Evolutionary conservation across 2,888 invertebrate species (phyloP).

Genomic region (Argyra leucocephala): DNA sequence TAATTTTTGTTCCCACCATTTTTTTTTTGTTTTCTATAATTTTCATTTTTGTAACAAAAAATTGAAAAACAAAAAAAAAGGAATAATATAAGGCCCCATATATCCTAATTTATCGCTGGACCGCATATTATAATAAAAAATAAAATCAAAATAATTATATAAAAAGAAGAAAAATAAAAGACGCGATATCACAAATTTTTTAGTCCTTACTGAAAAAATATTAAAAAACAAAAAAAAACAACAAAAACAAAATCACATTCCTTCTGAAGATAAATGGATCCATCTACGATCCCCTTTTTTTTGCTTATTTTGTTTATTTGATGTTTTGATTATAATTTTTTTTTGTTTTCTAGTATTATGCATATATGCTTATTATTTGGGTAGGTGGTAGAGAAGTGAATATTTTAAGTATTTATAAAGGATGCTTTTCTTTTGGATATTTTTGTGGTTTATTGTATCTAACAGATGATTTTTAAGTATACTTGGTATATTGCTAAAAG

Average conservation of each 20-base stretch:
- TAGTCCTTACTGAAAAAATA: neutral
- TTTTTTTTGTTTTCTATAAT: neutral
- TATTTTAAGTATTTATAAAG: too few relatives aligned
- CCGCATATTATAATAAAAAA: neutral
- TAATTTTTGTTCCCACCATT: neutral
- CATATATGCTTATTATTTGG: too few relatives aligned
- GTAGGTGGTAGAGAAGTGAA: too few relatives aligned
- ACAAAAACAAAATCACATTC: neutral
- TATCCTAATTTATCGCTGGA: slow-evolving; percentile 4
- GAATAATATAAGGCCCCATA: neutral
- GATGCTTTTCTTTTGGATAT: too few relatives aligned
- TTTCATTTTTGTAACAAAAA: too few relatives aligned
- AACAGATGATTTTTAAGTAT: neutral
- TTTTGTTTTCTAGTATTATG: neutral
- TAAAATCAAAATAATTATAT: neutral
- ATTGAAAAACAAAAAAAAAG: neutral
- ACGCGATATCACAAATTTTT: neutral
- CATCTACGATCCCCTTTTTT: neutral
- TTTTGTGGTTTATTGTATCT: neutral
- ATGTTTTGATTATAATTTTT: too few relatives aligned
- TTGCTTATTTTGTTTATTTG: neutral
- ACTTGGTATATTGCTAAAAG: neutral
- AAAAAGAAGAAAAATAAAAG: neutral
- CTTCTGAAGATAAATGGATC: neutral
- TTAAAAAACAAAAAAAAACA: too few relatives aligned